phyloP scores from a whole-genome alignment of 2,113 vertebrate genomes.

The Strix aluco region DNA sequence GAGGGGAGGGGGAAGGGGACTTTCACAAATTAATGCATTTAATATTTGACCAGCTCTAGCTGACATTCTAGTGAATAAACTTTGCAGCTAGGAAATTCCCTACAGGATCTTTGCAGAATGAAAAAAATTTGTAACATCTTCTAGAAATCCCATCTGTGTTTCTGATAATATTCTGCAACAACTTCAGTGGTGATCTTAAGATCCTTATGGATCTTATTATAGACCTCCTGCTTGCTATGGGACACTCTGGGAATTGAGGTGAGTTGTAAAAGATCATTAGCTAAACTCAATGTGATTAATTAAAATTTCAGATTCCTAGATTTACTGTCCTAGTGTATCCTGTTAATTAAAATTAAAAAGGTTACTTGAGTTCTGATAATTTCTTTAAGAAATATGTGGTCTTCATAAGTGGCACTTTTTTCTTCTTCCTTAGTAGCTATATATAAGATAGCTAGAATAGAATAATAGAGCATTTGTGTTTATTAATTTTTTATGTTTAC shows the following conservation, averaged over 20 bases:
- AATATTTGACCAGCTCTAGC: neutral
- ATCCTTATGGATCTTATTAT: slow-evolving; percentile 20
- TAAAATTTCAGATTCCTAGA: slow-evolving; percentile 17
- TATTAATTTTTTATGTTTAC: neutral
- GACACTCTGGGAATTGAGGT: neutral
- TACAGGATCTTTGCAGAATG: neutral
- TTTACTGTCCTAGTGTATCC: neutral
- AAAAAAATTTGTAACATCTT: neutral
- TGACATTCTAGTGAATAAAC: neutral
- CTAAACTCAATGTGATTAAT: slow-evolving; percentile 13
- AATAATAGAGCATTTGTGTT: neutral
- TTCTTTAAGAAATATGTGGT: neutral
- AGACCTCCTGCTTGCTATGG: neutral
- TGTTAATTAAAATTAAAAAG: slow-evolving; percentile 11
- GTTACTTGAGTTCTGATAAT: neutral
- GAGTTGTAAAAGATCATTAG: slow-evolving; percentile 12
- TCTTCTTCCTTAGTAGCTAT: neutral
- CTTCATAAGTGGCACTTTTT: neutral
- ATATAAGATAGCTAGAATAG: neutral
- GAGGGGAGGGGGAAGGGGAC: neutral
- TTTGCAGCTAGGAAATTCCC: neutral
- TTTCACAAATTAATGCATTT: neutral
- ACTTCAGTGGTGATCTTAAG: neutral
- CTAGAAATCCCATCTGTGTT: slow-evolving; percentile 8
- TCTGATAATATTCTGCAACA: neutral